Percentiles rank a stretch among this genome's conserved stretches.
phyloP scores from a whole-genome alignment of 2,797 vertebrate species.

The Cyprinodon diabolis region DNA sequence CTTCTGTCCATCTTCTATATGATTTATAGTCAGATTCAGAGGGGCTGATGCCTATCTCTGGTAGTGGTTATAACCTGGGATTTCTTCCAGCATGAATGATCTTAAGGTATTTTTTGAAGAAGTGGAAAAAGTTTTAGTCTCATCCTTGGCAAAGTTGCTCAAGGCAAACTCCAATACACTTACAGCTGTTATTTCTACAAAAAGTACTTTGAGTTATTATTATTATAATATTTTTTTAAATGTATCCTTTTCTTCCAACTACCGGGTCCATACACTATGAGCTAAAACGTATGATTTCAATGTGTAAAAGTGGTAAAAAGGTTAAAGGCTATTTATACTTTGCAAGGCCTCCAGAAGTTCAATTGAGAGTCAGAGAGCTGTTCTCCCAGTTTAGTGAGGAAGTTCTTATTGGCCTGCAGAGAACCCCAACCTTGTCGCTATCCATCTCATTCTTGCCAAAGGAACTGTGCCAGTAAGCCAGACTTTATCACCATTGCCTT shows the following conservation, averaged over 20 bases:
- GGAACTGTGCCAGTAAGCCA: constrained; percentile 12
- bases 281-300: neutral
- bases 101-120: neutral
- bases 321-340: too few species aligned
- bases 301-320: neutral
- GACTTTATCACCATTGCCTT: constrained; percentile 5
- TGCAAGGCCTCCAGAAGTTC: neutral
- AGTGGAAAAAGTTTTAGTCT: neutral
- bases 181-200: neutral
- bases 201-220: neutral
- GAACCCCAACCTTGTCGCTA: neutral
- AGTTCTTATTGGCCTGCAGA: neutral
- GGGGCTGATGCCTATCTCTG: too few species aligned
- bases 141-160: too few species aligned
- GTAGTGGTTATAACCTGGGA: too few species aligned
- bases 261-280: too few species aligned
- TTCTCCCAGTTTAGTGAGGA: neutral
- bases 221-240: neutral
- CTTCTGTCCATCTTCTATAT: too few species aligned
- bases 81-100: neutral
- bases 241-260: too few species aligned
- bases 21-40: too few species aligned
- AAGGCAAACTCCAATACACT: too few species aligned
- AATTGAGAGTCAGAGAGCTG: neutral
- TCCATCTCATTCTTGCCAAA: constrained; percentile 5